Evolutionary conservation across 2,888 invertebrate species (phyloP), one percentile per base, ranked within the genome.

Genomic region (Harpalus rufipes): DNA sequence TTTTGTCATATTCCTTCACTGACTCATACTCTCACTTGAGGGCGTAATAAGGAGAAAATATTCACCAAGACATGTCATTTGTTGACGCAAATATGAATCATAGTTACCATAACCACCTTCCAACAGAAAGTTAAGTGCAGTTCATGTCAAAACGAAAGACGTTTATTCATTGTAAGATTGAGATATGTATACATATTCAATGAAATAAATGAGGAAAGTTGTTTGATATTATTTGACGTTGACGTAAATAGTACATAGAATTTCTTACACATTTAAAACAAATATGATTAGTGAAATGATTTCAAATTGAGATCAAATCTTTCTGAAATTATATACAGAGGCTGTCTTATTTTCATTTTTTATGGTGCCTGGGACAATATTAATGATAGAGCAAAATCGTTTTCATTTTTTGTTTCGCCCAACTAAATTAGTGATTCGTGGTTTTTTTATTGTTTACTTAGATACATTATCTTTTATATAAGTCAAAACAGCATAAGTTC

Each of bases 11-110:
- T 32, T 4, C 81, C 68, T 21, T 56, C 14, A 68, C 10, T 82
- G 32, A 82, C 59, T 74, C 25, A 68, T 25, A 81, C 82, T 72
- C 41, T 82, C 74, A 82, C 72, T 58, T 14, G 25, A 74, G 82
- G 68, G 72, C 72, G 82, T 82, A 82, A 82, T 82, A 8, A 82
- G 51, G 82, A 82, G 82, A 82, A 82, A 82, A 82, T 82, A 58
- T 81, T 18, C 65, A 63, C 63, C 44, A 74, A 39, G 14, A 18
- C 41, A 41, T 68, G n/a, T 68, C 72, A 44, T 74, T 74, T 74
- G 3, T 68, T 32, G 32, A 32, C 32, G 32, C 32, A 32, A 32
- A 32, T 68, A 39, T 63, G 25, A 4, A 18, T 61, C 59, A 7
- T 16, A 18, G 59, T 63, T 63, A 7, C 21, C 21, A 63, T 63